Base-by-base conservation (phyloP, 2,888 invertebrate genomes). In the Agriopis aurantiaria region DNA sequence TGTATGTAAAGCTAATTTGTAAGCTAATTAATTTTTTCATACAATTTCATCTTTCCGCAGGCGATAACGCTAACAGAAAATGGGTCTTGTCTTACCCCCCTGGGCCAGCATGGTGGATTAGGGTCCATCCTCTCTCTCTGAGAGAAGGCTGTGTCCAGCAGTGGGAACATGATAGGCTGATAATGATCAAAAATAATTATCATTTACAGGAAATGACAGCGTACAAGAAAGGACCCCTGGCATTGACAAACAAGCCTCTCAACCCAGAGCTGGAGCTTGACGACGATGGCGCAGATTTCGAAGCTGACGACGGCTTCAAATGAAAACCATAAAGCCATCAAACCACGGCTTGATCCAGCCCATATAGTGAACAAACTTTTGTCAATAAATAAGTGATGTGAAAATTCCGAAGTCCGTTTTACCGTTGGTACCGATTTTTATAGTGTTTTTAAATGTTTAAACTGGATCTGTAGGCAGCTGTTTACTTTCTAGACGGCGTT, bases 141-240 rank as follows among this genome's bases (percentile, higher is more conserved):
- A 23, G 17, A 23, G 17, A 23, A 23, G 17, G 17, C 17, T 23
- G 17, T 23, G 17, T 23, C 17, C 17, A 23, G 17, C 0, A 23
- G 33, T 4, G 33, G 5, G 33, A 33, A 33, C 33, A 33, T 3
- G 33, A 33, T 33, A 5, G 33, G 33, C 33, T 33, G 33, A 33
- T 33, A 5, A 33, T 33, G 33, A 33, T 33, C 33, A 43, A 43
- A 46, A 48, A 23, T 46, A 45, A 33, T 6, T 33, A 49, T 52
- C 14, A 60, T 69, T 93, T 93, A 3, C 87, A 97, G 97, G 97
- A 97, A 95, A 97, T 97, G 97, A 97, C 97, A 73, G 97, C 97
- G 64, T 97, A 97, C 94, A 97, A 97, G 91, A 97, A 97, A 92
- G 96, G 96, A 69, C 95, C 95, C 0, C 69, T 92, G 78, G 95